These are phyloP conservation scores for Sakesphorus luctuosus DNA, from an alignment of 2,113 vertebrate genomes.

Conservation along the genomic window DNA sequence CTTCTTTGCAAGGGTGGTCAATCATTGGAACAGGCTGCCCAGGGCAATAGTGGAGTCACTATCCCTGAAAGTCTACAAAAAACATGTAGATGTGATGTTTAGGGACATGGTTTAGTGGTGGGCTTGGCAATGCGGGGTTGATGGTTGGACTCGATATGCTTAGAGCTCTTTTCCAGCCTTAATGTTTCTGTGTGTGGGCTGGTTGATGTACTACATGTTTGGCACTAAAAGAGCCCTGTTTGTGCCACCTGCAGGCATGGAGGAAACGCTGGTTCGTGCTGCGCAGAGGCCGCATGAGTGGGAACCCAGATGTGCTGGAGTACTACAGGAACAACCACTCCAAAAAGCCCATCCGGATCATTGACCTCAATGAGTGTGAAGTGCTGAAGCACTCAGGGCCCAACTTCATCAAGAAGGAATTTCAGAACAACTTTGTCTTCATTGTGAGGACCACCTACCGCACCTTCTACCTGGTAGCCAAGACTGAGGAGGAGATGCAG, in stretches of 20 bases:
- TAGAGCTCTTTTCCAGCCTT: not conserved
- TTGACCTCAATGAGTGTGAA: constrained; percentile 93
- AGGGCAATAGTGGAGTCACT: not conserved
- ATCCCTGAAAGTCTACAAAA: not conserved
- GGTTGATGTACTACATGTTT: not conserved
- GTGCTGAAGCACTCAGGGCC: constrained; percentile 86
- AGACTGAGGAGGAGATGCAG: constrained; percentile 96
- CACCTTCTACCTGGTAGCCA: constrained; percentile 95
- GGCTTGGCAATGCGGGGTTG: not conserved
- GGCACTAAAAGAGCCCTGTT: not conserved
- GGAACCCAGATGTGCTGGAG: constrained; percentile 93
- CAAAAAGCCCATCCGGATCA: constrained; percentile 91
- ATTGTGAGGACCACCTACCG: constrained; percentile 90
- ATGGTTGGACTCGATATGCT: rapidly evolving
- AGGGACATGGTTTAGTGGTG: not conserved
- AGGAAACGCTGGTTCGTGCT: constrained; percentile 97
- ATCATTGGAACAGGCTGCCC: not conserved
- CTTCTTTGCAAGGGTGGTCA: not conserved
- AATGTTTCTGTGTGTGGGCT: not conserved
- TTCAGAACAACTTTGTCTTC: constrained; percentile 91
- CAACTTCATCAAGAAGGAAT: constrained; percentile 86
- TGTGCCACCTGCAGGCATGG: constrained; percentile 84
- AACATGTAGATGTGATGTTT: not conserved
- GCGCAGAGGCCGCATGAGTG: constrained; percentile 92
- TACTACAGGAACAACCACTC: constrained; percentile 92